Evolutionary conservation across 2,113 vertebrate genomes (phyloP).

Genomic region (Paedocypris sp.): DNA sequence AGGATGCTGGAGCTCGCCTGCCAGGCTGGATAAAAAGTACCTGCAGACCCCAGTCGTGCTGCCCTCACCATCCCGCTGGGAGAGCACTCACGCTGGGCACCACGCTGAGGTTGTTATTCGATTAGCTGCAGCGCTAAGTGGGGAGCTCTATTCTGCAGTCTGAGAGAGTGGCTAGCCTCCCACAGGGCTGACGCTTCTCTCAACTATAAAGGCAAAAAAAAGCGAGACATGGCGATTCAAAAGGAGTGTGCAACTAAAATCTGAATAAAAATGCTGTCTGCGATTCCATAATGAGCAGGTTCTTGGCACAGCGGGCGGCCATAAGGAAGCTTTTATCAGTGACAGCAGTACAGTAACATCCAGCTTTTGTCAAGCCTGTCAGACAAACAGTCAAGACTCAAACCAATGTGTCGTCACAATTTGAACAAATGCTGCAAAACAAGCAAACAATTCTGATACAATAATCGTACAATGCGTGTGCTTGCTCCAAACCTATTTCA

Average conservation of each 20-base stretch:
- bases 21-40: slow-evolving; percentile 73
- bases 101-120: slow-evolving; percentile 77
- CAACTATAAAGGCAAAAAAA: slow-evolving; percentile 44
- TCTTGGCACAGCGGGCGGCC: slow-evolving; percentile 18
- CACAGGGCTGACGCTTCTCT: slow-evolving; percentile 50
- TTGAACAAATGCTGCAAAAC: too few species aligned
- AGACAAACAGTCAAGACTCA: slow-evolving; percentile 3
- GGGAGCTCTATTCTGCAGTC: slow-evolving; percentile 55
- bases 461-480: too few species aligned
- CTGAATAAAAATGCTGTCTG: slow-evolving; percentile 31
- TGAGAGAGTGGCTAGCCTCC: slow-evolving; percentile 45
- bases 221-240: slow-evolving; percentile 42
- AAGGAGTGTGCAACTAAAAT: slow-evolving; percentile 35
- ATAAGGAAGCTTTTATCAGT: slow-evolving; percentile 15
- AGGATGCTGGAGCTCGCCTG: slow-evolving; percentile 66
- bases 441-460: too few species aligned
- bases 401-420: too few species aligned
- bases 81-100: slow-evolving; percentile 64
- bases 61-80: slow-evolving; percentile 58
- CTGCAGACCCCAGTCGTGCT: slow-evolving; percentile 69
- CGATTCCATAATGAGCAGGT: slow-evolving; percentile 4
- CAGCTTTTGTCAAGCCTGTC: slow-evolving; percentile 28
- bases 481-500: too few species aligned
- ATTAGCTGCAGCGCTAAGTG: slow-evolving; percentile 67
- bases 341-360: slow-evolving; percentile 30